Percentiles rank a stretch among this genome's conserved stretches.
These are phyloP conservation scores for Metalampra italica DNA, from an alignment of 2,888 invertebrate species.

Conservation along the genomic window DNA sequence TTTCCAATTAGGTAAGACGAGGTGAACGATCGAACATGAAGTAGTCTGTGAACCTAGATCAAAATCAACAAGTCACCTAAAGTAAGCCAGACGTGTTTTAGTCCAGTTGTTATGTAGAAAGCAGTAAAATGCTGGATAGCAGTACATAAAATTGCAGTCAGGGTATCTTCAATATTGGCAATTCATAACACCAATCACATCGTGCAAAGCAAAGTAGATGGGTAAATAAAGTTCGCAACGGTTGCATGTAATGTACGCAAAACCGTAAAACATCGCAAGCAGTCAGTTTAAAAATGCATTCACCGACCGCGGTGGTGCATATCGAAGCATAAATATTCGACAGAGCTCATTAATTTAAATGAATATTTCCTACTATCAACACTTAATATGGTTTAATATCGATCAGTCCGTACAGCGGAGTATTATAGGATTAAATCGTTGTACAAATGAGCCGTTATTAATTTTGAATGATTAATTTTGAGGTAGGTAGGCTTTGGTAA, in stretches of 20 bases:
- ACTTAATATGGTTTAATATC: not conserved
- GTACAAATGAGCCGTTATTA: constrained; percentile 42
- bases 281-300: constrained; percentile 29
- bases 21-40: no score
- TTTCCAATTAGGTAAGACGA: no score
- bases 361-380: constrained; percentile 3
- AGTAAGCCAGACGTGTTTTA: no score
- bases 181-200: not conserved
- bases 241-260: constrained; percentile 18
- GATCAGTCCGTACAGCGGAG: constrained; percentile 11
- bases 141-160: not conserved
- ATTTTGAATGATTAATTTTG: constrained; percentile 38
- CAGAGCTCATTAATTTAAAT: constrained; percentile 43
- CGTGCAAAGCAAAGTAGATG: constrained; percentile 1
- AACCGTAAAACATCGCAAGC: constrained; percentile 19
- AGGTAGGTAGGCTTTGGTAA: constrained; percentile 18
- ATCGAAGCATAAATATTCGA: constrained; percentile 38
- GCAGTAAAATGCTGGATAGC: no score
- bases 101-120: no score
- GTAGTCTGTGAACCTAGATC: no score
- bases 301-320: constrained; percentile 16
- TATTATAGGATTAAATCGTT: constrained; percentile 29
- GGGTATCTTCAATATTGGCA: not conserved
- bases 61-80: no score
- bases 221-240: not conserved